These are phyloP conservation scores for Oreohelix idahoensis DNA, from an alignment of 1,140 invertebrate species.

Conservation along the genomic window DNA sequence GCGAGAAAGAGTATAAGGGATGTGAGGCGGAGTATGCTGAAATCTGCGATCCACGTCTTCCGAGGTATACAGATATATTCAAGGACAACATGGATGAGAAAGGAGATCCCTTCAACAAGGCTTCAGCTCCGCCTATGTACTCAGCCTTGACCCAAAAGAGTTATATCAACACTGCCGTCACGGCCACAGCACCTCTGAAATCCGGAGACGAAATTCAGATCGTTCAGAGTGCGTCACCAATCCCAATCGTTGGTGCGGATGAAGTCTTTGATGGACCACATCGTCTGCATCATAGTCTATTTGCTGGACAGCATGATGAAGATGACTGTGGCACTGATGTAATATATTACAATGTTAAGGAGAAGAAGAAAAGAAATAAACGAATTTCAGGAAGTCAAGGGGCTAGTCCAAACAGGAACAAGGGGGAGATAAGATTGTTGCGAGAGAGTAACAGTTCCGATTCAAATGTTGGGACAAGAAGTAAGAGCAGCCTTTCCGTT, in stretches of 20 bases:
- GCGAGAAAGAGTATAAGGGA: conserved; percentile 36
- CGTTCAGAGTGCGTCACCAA: not conserved
- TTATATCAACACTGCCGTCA: not conserved
- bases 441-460: not conserved
- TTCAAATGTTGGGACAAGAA: not conserved
- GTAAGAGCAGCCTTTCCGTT: not conserved
- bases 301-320: not conserved
- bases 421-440: not conserved
- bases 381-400: not conserved
- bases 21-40: conserved; percentile 48
- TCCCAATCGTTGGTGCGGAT: not conserved
- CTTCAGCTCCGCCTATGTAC: conserved; percentile 44
- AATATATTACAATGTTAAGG: conserved; percentile 13
- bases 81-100: conserved; percentile 16
- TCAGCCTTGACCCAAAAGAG: conserved; percentile 4
- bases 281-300: no score
- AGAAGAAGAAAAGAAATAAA: not conserved
- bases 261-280: not conserved
- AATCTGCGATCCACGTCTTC: conserved; percentile 43
- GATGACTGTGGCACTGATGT: not conserved
- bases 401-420: not conserved
- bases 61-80: conserved; percentile 51
- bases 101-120: conserved; percentile 42
- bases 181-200: not conserved
- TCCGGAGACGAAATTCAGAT: not conserved